Base-by-base conservation (phyloP, 2,797 vertebrate genomes). In the Distichodus sexfasciatus region DNA sequence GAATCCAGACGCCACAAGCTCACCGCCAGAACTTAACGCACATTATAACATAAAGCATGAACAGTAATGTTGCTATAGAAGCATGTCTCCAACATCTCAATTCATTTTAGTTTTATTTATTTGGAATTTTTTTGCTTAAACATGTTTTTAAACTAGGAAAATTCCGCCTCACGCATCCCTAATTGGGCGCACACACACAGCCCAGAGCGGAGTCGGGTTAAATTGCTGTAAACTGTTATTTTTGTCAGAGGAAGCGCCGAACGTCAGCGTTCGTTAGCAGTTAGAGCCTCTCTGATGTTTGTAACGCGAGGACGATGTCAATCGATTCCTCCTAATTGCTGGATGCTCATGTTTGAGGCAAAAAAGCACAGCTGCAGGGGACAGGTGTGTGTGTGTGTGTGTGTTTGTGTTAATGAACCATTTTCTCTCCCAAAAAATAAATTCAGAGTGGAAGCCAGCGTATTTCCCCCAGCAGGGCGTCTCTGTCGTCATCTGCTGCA, bases 301-400 rank as follows among this genome's bases (percentile, higher is more conserved):
- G 31, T 48, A 68, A 59, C 48, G 44, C 26, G 40, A 3, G 21
- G 29, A 62, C 41, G 53, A 63, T 26, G 28, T 33, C 63, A 43
- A 68, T 69, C 47, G 40, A 57, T 54, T 55, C 63, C n/a, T 3
- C 36, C 4, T 53, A 62, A 61, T 66, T 50, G 47, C 57, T 75
- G 53, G 4, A 21, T 54, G 70, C 71, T 57, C 41, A 29, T 41
- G 31, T 76, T 74, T 66, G 65, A 57, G 63, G 63, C 55, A 24
- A 35, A 53, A 44, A 35, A 33, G 48, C 47, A 15, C 38, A 70
- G 76, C 66, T 81, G 82, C 76, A 72, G 75, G 63, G 58, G 76
- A 78, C 79, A 82, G 77, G 71, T 82, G 81, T 47, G 43, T 64
- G 12, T 64, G 36, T 60, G 38, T 43, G 21, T 28, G 12, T 28